Conservation (phyloP, 2,113 vertebrate genomes). For the Lynx canadensis region DNA sequence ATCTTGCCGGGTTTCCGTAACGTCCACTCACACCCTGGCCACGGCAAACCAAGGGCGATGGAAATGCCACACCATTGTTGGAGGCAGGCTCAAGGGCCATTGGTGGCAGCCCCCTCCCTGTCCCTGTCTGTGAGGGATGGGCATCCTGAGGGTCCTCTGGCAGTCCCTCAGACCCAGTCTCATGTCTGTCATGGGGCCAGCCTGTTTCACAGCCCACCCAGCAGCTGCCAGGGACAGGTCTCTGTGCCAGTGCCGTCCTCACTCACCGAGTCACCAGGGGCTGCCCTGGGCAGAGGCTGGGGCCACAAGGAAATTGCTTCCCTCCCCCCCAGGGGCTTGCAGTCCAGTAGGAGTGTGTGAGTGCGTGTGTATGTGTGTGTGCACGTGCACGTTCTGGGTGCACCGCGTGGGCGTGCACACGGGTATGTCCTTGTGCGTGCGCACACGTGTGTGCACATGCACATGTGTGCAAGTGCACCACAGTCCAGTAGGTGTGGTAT, state of each 20-base stretch:
- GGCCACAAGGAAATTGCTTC: not conserved
- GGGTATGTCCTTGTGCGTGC: not conserved
- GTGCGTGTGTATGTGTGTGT: not conserved
- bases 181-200: not conserved
- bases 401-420: no score
- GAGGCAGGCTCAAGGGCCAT: not conserved
- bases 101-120: rapidly evolving
- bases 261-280: not conserved
- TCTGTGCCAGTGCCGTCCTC: not conserved
- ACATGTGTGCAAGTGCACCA: not conserved
- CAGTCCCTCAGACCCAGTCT: not conserved
- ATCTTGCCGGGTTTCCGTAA: not conserved
- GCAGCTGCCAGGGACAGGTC: not conserved
- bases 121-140: not conserved
- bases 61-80: not conserved
- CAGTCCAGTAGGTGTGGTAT: not conserved
- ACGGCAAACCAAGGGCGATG: not conserved
- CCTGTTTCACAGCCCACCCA: not conserved
- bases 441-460: not conserved
- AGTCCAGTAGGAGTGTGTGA: not conserved
- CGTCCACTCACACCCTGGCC: not conserved
- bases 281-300: not conserved
- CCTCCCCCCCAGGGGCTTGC: not conserved
- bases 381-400: no score
- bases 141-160: no score